Base-by-base conservation (phyloP, 1,140 invertebrate genomes). In the Centruroides vittatus region DNA sequence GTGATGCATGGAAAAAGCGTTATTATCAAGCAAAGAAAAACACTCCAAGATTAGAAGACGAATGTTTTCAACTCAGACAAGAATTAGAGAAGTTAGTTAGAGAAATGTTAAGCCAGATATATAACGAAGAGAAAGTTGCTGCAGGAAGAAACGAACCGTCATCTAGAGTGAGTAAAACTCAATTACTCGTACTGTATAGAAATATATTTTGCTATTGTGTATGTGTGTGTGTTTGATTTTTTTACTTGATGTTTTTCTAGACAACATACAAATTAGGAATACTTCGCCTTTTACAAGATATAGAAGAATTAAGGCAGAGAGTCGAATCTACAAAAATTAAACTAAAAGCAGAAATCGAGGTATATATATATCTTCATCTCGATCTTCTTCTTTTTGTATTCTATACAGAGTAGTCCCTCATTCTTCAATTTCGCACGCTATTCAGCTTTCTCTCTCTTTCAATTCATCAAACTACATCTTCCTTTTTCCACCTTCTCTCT, bases 261-360 rank as follows among this genome's bases (percentile, higher is more conserved):
- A 67, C 67, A 55, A 71, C 68, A 66, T 74, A 73, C 64, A 73
- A 75, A 62, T 74, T 77, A 64, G 74, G 76, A 70, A 74, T 74
- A 36, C 73, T 75, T 35, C 65, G 73, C 62, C 70, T 77, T 12
- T 70, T 77, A 61, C 75, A 78, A 70, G 76, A 78, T 67, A 73
- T 76, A 47, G 76, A 79, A 65, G 76, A 78, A 60, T 61, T 78
- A 46, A 73, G 73, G 63, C 68, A 74, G 46, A 69, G 75, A 66
- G 69, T 75, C 50, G 76, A 78, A 66, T 72, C 76, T 63, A 72
- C 75, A 11, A 79, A 78, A 67, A 72, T 79, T 67, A 73, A 75
- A 69, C 68, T 79, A 57, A 75, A 77, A 48, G 74, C 75, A 35
- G 78, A 79, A 72, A 74, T 76, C 68, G 78, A 78, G 71, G 78